Percentiles rank a stretch among this genome's conserved stretches.
These are phyloP conservation scores for Mesoligia furuncula DNA, from an alignment of 2,888 invertebrate species.

Conservation along the genomic window DNA sequence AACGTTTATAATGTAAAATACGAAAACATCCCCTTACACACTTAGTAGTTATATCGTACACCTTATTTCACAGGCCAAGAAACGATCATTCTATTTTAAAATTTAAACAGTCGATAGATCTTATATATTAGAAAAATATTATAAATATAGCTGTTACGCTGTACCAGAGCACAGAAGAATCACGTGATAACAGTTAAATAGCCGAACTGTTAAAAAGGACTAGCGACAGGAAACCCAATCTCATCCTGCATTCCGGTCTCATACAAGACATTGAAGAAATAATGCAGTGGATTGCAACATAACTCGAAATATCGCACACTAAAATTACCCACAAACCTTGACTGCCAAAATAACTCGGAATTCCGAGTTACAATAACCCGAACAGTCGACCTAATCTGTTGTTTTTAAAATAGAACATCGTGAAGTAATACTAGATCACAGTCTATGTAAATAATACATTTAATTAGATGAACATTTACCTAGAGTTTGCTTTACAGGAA, in stretches of 20 bases:
- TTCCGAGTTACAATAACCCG: slow-evolving; percentile 26
- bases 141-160: slow-evolving; percentile 35
- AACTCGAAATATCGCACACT: slow-evolving; percentile 28
- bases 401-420: slow-evolving; percentile 88
- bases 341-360: slow-evolving; percentile 35
- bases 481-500: slow-evolving; percentile 80
- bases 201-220: background rate
- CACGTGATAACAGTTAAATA: slow-evolving; percentile 3
- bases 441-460: slow-evolving; percentile 88
- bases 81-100: slow-evolving; percentile 86
- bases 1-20: slow-evolving; percentile 65
- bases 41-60: slow-evolving; percentile 71
- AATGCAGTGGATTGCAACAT: slow-evolving; percentile 14
- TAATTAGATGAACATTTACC: slow-evolving; percentile 83
- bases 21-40: slow-evolving; percentile 68
- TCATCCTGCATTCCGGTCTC: background rate
- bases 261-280: slow-evolving; percentile 4
- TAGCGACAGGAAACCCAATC: slow-evolving; percentile 2
- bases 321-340: slow-evolving; percentile 18
- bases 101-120: slow-evolving; percentile 65
- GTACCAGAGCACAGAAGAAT: background rate
- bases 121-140: slow-evolving; percentile 42
- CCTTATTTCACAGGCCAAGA: slow-evolving; percentile 80
- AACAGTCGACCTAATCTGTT: slow-evolving; percentile 57
- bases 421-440: slow-evolving; percentile 90